Evolutionary conservation across 2,113 vertebrate genomes (phyloP).

Genomic region (Condylura cristata): DNA sequence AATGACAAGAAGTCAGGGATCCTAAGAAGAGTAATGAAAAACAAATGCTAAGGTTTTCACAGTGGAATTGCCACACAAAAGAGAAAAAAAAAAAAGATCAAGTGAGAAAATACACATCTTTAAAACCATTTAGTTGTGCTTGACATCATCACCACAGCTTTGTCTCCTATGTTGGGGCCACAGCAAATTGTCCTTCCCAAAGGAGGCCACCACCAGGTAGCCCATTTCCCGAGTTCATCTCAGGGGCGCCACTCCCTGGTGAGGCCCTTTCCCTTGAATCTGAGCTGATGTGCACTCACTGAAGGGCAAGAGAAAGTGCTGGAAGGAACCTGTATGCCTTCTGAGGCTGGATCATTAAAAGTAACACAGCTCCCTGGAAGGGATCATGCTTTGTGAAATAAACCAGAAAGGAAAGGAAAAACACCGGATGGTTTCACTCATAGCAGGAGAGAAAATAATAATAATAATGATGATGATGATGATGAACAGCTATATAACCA

Average conservation of each 20-base stretch:
- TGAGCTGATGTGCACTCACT: background rate
- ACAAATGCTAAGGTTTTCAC: background rate
- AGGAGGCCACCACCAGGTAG: background rate
- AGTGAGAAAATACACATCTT: background rate
- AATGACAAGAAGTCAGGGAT: background rate
- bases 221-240: background rate
- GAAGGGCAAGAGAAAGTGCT: background rate
- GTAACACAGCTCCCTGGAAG: background rate
- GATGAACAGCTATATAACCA: too few relatives aligned
- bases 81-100: background rate
- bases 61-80: background rate
- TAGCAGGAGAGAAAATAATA: too few relatives aligned
- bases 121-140: background rate
- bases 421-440: too few relatives aligned
- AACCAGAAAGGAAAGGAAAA: too few relatives aligned
- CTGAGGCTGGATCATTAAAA: background rate
- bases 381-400: too few relatives aligned
- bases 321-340: background rate
- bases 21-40: constrained; percentile 15
- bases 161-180: background rate
- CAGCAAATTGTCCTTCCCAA: background rate
- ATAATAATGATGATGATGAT: too few relatives aligned
- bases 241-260: background rate
- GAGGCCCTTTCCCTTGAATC: background rate
- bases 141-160: background rate